Evolutionary conservation across 2,113 vertebrate species (phyloP), one percentile per base, ranked within the genome.

Genomic region (Sander vitreus): DNA sequence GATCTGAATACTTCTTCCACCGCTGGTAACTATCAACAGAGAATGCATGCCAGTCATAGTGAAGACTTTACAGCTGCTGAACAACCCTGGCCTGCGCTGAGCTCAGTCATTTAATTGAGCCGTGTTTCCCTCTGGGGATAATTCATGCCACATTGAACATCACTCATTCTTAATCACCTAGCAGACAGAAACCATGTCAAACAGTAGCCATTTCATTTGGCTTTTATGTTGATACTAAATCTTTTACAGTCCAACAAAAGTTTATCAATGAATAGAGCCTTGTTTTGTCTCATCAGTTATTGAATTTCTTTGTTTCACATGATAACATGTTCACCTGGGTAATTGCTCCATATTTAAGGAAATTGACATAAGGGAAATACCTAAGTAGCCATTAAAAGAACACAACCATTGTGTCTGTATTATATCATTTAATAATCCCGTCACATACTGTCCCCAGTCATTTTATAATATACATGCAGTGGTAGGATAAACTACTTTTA

Each of bases 101-200:
- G 36, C 64, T 57, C 64, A 70, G 77, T 84, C 45, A 79, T 60
- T 70, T 79, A 80, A 80, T 73, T 33, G 73, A 67, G 59, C 43
- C n/a, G 48, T 12, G 67, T 27, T 69, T 62, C 47, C 73, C 81
- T 73, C 39, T 51, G 47, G 59, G 80, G 27, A 59, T 53, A 62
- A 73, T 67, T 69, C 23, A 58, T 67, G 27, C 27, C 68, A 69
- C 21, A 27, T 50, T 43, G 7, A 30, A 58, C 58, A 79, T 84
- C 57, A 57, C 45, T 81, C 67, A 85, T n/a, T 60, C 3, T 75
- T 72, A 65, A 81, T 85, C 73, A 76, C 27, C 67, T 36, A 16
- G 19, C 33, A 54, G 77, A 55, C 47, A 15, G 50, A 70, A 23
- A 65, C 45, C 16, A 58, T 6, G 47, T 21, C 51, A 9, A 33